A percentile compares a stretch with the other conserved stretches of the same genome.
Conservation (phyloP, 35 echinoderm and acorn worm species). For the Strongylocentrotus purpuratus region DNA sequence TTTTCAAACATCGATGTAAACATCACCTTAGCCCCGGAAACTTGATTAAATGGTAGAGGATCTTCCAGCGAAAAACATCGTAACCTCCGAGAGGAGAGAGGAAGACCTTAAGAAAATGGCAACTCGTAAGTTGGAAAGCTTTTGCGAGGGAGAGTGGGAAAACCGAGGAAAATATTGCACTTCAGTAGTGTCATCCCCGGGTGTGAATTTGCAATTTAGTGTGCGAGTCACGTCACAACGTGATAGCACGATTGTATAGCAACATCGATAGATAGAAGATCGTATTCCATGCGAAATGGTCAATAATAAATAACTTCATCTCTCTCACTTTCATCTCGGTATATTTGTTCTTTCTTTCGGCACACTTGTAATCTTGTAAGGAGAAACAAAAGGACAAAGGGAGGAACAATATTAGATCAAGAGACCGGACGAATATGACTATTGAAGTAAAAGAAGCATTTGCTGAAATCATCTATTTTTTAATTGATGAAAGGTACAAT, state of each 20-base stretch:
- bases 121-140: not conserved
- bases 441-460: not conserved
- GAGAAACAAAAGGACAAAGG: not conserved
- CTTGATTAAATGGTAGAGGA: slow-evolving; percentile 11
- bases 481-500: not conserved
- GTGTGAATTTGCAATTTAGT: slow-evolving; percentile 34
- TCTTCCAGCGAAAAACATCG: not conserved
- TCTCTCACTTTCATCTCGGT: slow-evolving; percentile 18
- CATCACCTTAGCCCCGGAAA: not conserved
- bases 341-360: slow-evolving; percentile 23
- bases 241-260: slow-evolving; percentile 2
- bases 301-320: slow-evolving; percentile 35
- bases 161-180: slow-evolving; percentile 31
- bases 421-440: not conserved
- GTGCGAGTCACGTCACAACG: slow-evolving; percentile 22
- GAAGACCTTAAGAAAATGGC: not conserved
- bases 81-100: not conserved
- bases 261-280: not conserved
- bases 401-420: not conserved
- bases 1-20: not conserved
- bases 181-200: slow-evolving; percentile 1
- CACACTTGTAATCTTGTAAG: not conserved
- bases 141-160: slow-evolving; percentile 26
- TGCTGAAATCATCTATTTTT: not conserved
- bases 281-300: not conserved